Conservation (phyloP, 1,140 invertebrate genomes). For the Ceratoteleas bidentatus region DNA sequence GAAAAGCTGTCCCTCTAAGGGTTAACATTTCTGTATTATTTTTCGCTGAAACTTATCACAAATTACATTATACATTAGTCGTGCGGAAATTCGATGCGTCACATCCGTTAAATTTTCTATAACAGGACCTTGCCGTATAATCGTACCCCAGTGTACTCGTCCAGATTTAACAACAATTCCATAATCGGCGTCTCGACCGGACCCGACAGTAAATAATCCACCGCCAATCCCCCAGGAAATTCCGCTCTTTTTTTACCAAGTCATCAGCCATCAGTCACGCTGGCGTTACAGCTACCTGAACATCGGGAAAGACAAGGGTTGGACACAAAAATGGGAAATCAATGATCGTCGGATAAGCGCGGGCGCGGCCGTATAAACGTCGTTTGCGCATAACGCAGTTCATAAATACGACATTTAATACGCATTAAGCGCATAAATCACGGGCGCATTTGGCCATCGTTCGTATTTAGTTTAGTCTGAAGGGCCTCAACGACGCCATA, state of each 20-base stretch:
- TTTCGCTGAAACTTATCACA: too few relatives aligned
- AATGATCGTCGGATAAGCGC: slow-evolving; percentile 24
- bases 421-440: slow-evolving; percentile 26
- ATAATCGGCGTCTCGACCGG: neutral
- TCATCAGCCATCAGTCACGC: neutral
- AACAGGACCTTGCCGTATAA: too few relatives aligned
- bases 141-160: too few relatives aligned
- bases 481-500: neutral
- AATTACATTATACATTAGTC: too few relatives aligned
- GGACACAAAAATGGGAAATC: slow-evolving; percentile 37
- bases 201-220: neutral
- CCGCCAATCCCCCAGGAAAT: neutral
- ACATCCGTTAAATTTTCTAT: too few relatives aligned
- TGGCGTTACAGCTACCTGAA: neutral
- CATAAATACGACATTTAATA: slow-evolving; percentile 33
- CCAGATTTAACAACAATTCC: neutral
- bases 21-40: too few relatives aligned
- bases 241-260: slow-evolving; percentile 6
- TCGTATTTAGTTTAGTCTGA: neutral
- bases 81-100: too few relatives aligned
- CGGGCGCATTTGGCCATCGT: neutral
- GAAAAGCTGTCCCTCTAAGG: too few relatives aligned
- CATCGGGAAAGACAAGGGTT: slow-evolving; percentile 4
- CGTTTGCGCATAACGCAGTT: slow-evolving; percentile 20
- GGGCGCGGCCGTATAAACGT: slow-evolving; percentile 5